These are phyloP conservation scores for Lepidochrysops patricia DNA, from an alignment of 2,888 invertebrate species.

Conservation along the genomic window DNA sequence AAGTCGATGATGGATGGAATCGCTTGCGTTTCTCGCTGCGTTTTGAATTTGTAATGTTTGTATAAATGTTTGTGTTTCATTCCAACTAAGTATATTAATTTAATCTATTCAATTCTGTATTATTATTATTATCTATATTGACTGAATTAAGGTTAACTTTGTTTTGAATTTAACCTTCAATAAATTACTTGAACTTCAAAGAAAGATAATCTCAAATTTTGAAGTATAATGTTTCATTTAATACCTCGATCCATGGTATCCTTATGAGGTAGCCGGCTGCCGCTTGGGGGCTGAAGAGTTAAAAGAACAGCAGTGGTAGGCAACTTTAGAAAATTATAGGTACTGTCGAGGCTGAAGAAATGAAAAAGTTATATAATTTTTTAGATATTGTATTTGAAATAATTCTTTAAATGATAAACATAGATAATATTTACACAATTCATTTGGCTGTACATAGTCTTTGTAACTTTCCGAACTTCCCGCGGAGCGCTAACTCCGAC, in stretches of 20 bases:
- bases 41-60: slow-evolving; percentile 3
- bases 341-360: slow-evolving; percentile 14
- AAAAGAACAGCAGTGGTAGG: no score
- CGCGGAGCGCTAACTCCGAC: slow-evolving; percentile 39
- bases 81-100: neutral
- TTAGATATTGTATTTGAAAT: slow-evolving; percentile 71
- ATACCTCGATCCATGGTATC: no score
- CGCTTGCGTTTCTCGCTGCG: slow-evolving; percentile 31
- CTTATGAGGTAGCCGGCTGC: no score
- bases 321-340: no score
- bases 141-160: no score
- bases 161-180: no score
- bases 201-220: no score
- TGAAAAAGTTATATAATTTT: slow-evolving; percentile 37
- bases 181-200: no score
- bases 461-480: slow-evolving; percentile 37
- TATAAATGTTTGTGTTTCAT: slow-evolving; percentile 27
- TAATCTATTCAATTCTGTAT: neutral
- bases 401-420: slow-evolving; percentile 67
- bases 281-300: no score
- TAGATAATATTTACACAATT: slow-evolving; percentile 68
- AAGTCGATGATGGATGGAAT: slow-evolving; percentile 43
- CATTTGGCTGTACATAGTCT: slow-evolving; percentile 66
- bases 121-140: neutral
- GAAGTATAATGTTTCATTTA: no score